phyloP scores from a whole-genome alignment of 2,888 invertebrate genomes.

The Epirrhoe tristata region DNA sequence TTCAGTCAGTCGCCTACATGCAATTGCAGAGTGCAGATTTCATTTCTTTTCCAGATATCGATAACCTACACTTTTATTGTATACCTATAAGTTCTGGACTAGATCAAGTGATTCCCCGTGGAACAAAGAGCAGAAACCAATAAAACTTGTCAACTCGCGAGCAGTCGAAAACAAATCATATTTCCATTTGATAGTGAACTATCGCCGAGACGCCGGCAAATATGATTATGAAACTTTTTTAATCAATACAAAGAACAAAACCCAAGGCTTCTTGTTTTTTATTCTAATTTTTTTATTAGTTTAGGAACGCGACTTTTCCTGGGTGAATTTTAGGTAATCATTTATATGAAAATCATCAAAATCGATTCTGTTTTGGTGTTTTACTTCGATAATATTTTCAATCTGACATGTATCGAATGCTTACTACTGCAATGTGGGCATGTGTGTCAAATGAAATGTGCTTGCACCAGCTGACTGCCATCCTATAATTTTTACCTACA shows the following conservation, averaged over 20 bases:
- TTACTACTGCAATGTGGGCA: too few relatives aligned
- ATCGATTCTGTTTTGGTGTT: too few relatives aligned
- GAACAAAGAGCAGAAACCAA: constrained; percentile 21
- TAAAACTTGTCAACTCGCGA: constrained; percentile 24
- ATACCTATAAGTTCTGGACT: neutral
- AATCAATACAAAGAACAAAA: constrained; percentile 70
- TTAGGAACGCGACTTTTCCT: neutral
- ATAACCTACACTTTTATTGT: too few relatives aligned
- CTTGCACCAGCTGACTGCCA: too few relatives aligned
- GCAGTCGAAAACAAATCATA: constrained; percentile 31
- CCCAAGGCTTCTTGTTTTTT: constrained; percentile 38
- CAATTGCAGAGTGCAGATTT: too few relatives aligned
- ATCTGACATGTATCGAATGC: too few relatives aligned
- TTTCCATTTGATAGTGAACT: constrained; percentile 40
- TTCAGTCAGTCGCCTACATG: too few relatives aligned
- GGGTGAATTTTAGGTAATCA: neutral
- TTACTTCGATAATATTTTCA: too few relatives aligned
- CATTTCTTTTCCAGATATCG: too few relatives aligned
- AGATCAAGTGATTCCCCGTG: constrained; percentile 3
- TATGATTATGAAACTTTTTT: constrained; percentile 81
- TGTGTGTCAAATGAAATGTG: too few relatives aligned
- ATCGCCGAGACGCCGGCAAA: constrained; percentile 49
- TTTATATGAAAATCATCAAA: too few relatives aligned
- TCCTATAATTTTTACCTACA: too few relatives aligned
- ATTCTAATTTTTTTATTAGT: constrained; percentile 64